Conservation (phyloP, 2,113 vertebrate genomes). For the Monopterus albus region DNA sequence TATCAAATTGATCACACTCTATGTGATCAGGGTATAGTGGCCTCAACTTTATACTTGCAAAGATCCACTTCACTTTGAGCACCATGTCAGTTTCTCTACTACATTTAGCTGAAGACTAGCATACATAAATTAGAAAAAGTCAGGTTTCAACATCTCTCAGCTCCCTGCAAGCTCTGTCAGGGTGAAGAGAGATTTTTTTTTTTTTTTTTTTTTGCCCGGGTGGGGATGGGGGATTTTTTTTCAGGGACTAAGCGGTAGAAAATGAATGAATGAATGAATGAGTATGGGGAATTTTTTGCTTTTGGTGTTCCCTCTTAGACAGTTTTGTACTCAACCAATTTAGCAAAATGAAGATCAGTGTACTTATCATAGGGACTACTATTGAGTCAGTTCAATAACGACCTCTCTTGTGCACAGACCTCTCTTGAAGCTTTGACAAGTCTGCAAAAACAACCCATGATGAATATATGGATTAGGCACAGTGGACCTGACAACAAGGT, state of each 20-base stretch:
- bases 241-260: too few relatives aligned
- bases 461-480: background rate
- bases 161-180: background rate
- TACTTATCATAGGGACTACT: background rate
- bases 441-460: background rate
- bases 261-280: too few relatives aligned
- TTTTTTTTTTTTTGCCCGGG: too few relatives aligned
- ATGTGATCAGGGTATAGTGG: slow-evolving; percentile 17
- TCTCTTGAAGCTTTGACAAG: too few relatives aligned
- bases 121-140: background rate
- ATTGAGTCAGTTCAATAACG: background rate
- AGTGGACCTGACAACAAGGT: too few relatives aligned
- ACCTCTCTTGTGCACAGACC: too few relatives aligned
- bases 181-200: background rate
- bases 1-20: slow-evolving; percentile 7
- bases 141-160: background rate
- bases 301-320: background rate
- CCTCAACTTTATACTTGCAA: slow-evolving; percentile 12
- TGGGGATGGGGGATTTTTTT: too few relatives aligned
- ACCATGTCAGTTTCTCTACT: background rate
- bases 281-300: background rate
- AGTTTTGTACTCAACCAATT: background rate
- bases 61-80: slow-evolving; percentile 15
- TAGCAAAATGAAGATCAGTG: background rate
- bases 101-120: background rate